Percentiles rank a stretch among this genome's conserved stretches.
Conservation (phyloP, 2,797 vertebrate species). For the Glyptemys insculpta region DNA sequence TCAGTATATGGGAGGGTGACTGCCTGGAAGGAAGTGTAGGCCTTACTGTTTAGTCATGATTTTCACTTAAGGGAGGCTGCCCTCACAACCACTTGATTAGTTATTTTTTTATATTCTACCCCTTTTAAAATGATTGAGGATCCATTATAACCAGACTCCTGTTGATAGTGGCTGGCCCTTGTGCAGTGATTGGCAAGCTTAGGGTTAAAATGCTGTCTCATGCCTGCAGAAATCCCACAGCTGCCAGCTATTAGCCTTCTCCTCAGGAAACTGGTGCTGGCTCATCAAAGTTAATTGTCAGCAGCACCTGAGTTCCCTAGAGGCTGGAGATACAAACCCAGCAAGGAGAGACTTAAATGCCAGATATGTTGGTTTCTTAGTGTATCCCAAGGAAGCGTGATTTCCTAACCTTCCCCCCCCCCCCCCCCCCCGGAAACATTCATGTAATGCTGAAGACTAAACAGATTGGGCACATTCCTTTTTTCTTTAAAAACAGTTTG, state of each 20-base stretch:
- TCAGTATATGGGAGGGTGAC: background rate
- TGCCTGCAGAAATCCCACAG: background rate
- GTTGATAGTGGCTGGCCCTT: background rate
- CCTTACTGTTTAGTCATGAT: background rate
- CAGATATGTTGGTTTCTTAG: background rate
- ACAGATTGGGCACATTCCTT: background rate
- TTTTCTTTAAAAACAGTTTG: slow-evolving; percentile 3
- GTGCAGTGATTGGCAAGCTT: background rate
- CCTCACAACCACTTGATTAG: background rate
- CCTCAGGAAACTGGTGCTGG: background rate
- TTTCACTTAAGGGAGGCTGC: background rate
- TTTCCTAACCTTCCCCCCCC: background rate
- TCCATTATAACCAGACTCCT: background rate
- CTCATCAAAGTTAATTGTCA: background rate
- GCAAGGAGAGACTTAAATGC: background rate
- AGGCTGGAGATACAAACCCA: background rate
- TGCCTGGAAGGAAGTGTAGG: background rate
- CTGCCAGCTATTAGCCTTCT: background rate
- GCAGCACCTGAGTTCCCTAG: background rate
- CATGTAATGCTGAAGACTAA: background rate
- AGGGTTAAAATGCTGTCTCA: background rate
- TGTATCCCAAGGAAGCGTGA: background rate
- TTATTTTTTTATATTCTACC: background rate
- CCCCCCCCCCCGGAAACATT: no score
- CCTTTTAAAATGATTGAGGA: background rate